Base-by-base conservation (phyloP, 2,797 vertebrate genomes). In the Mallotus villosus region DNA sequence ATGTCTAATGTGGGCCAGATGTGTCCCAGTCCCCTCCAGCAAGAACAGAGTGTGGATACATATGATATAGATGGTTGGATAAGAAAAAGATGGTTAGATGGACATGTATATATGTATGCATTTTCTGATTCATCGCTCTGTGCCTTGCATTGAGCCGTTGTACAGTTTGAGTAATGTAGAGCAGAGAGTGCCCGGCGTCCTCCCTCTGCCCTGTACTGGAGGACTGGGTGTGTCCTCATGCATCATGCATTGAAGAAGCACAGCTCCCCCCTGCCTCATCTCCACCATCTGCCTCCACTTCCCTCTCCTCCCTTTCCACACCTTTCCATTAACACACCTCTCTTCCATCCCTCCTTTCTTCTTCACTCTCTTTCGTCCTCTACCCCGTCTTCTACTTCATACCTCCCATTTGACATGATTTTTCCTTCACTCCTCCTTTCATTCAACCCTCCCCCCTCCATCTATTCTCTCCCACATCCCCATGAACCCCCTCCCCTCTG, bases 401-500 rank as follows among this genome's bases (percentile, higher is more conserved):
- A 12, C 37, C 37, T 41, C 8, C 8, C 37, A 41, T 41, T 27
- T 27, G 25, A 27, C 25, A 27, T 24, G 12, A 41, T 41, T 41
- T 41, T 11, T 12, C 37, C 11, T 41, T 41, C 9, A 12, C 8
- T 41, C 37, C 37, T 41, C 8, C 37, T 41, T 41, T 41, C 11
- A 11, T 11, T 32, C 32, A 8, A 32, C 32, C 19, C 29, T 17
- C 62, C 61, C 32, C 27, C 5, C 16, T n/a, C 27, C 17, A 2
- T 34, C 29, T 63, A n/a, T 46, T 41, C 29, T 5, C 58, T 83
- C 21, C 53, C 79, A 68, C 77, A 68, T 32, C 75, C 68, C 14
- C 72, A 63, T 71, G 3, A 55, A 73, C 51, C 72, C 80, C 86
- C 84, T 74, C 51, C 72, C 80, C 87, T 85, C 75, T 12, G 79